A percentile compares a stretch with the other conserved stretches of the same genome.
Evolutionary conservation across 2,113 vertebrate species (phyloP).

Genomic region (Strix uralensis): DNA sequence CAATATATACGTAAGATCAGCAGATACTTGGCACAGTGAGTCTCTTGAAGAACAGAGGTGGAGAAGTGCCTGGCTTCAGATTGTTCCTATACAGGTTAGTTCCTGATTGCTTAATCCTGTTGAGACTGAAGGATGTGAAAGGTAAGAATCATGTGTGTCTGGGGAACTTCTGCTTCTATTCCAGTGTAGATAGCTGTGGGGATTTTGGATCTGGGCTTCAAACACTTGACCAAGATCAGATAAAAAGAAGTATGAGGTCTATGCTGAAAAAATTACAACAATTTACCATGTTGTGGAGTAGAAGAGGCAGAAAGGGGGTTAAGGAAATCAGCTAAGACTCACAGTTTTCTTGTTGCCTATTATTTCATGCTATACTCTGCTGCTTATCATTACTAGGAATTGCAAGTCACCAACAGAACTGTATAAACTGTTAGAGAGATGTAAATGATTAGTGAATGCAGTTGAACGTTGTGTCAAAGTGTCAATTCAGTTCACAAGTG

Average conservation of each 20-base stretch:
- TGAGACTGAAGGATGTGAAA: not conserved
- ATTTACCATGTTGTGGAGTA: not conserved
- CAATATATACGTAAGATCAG: not conserved
- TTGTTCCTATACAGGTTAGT: not conserved
- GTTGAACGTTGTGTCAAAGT: not conserved
- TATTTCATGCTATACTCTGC: not conserved
- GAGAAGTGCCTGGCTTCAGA: not conserved
- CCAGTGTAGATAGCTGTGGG: not conserved
- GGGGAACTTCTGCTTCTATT: not conserved
- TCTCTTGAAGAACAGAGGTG: not conserved
- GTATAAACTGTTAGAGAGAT: not conserved
- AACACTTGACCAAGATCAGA: not conserved
- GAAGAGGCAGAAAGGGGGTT: not conserved
- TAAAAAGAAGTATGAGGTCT: not conserved
- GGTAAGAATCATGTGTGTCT: not conserved
- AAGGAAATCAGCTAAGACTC: not conserved
- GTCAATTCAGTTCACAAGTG: not conserved
- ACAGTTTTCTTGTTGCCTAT: not conserved
- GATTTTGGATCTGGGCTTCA: not conserved
- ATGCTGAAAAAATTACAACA: not conserved
- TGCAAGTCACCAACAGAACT: not conserved
- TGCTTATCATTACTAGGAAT: not conserved
- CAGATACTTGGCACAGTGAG: not conserved
- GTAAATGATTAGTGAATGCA: conserved; percentile 9
- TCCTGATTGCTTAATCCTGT: not conserved